phyloP scores from a whole-genome alignment of 2,888 invertebrate species.

The Eremobia ochroleuca region DNA sequence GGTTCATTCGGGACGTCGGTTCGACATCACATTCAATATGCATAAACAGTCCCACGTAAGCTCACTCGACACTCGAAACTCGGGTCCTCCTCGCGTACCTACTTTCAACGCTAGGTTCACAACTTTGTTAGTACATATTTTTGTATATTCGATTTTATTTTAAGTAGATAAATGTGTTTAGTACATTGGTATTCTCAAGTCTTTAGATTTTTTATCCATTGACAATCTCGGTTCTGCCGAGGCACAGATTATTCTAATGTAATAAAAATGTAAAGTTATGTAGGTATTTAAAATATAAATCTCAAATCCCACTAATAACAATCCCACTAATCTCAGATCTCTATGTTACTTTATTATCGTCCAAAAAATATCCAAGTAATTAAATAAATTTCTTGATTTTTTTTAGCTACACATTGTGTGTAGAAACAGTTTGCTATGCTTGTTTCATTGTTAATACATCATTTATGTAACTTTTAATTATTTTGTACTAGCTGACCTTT shows the following conservation, averaged over 20 bases:
- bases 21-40: constrained; percentile 41
- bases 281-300: neutral
- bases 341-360: too few relatives aligned
- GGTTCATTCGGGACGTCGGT: constrained; percentile 8
- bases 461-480: neutral
- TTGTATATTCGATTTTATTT: constrained; percentile 26
- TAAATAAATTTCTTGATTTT: neutral
- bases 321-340: too few relatives aligned
- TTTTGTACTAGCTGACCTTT: neutral
- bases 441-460: neutral
- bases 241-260: neutral
- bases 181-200: neutral
- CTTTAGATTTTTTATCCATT: neutral
- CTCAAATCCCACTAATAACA: too few relatives aligned
- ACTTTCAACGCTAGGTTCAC: neutral
- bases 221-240: neutral
- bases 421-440: neutral
- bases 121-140: constrained; percentile 12
- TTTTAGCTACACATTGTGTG: neutral
- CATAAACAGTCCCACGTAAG: constrained; percentile 37
- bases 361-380: neutral
- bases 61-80: constrained; percentile 30
- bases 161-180: neutral
- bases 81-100: constrained; percentile 11
- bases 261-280: neutral